Base-by-base conservation (phyloP, 2,888 invertebrate genomes). In the Drosophila buzzatii region DNA sequence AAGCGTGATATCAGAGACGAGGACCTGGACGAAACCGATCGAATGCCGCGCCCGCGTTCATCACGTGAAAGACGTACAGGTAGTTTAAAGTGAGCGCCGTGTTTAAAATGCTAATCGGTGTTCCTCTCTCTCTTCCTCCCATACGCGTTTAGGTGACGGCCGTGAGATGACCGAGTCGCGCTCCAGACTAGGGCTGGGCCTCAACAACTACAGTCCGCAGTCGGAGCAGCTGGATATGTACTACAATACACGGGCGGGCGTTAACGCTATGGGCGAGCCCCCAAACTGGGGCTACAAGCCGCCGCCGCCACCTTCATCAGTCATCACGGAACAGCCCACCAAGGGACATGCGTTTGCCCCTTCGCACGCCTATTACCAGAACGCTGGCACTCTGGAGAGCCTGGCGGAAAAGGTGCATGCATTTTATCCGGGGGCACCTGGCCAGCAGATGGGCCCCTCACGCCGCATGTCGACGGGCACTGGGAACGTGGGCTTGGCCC, bases 381-480 rank as follows among this genome's bases (percentile, higher is more conserved):
- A 98, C 92, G 93, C 93, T 0, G 93, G 93, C 57, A 98, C 98
- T 1, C 93, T 98, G 80, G 98, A 98, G 92, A 98, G 97, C 89
- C 94, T 98, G 62, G 98, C 98, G 7, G 98, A 98, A 92, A 98
- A 98, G 93, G 98, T 98, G 64, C 98, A 98, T 92, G 96, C 97
- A 61, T 97, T 97, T 93, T 97, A 97, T 91, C 95, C 95, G n/a
- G 95, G 95, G 35, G 82, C 80, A 41, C 84, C 84, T 0, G 84
- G 85, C 0, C 85, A 78, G 8, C 67, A 82, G 0, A 69, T 80
- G 9, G 94, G 94, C 6, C 93, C 95, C 70, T 92, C 92, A 37
- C 87, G 95, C 56, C 94, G 96, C 73, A 95, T 96, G 95, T 95
- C 96, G n/a, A 95, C 96, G 23, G 96, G 96, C n/a, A 92, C 91